Base-by-base conservation (phyloP, 2,888 invertebrate genomes). In the Noctua fimbriata region DNA sequence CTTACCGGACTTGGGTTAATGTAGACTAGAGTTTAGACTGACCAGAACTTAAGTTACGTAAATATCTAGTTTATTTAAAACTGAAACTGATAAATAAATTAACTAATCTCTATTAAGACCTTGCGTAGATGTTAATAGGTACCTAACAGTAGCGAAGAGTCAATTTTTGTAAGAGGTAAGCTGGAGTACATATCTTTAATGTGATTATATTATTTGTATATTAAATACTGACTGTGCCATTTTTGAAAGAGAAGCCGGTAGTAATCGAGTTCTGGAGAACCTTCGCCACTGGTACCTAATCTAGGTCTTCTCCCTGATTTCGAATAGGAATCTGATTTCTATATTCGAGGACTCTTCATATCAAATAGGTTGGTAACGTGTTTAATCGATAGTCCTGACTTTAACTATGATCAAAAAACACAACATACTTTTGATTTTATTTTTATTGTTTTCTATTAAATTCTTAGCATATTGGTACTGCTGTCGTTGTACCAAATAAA, bases 1-100 rank as follows among this genome's bases (percentile, higher is more conserved):
- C 69, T 85, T 55, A 63, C 41, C 10, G 7, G 44, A 67, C n/a
- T 85, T 78, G 36, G 66, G 49, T 76, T 55, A 55, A 47, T 75
- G 16, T 74, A 55, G 18, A 60, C 63, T 78, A 71, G 67, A 73
- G 73, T 65, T 36, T 28, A 58, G 44, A 65, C 63, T 69, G 47
- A 76, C 44, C 36, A 60, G 18, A 67, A 21, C 9, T 41, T 58
- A 49, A 36, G 44, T 49, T 44, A 16, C 24, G 28, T 60, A 36
- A 36, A 67, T 41, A 41, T 6, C 41, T 5, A 9, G 9, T 71
- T 24, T 84, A 67, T 78, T 67, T 78, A n/a, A 52, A 36, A 65
- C 36, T 65, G 10, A 65, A 70, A 52, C 32, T n/a, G 10, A 36
- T 81, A 16, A 70, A 36, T 81, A 16, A 70, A 32, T 66, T 55